A percentile compares a stretch with the other conserved stretches of the same genome.
These are phyloP conservation scores for Paraescarpia echinospica DNA, from an alignment of 1,140 invertebrate species.

Conservation along the genomic window DNA sequence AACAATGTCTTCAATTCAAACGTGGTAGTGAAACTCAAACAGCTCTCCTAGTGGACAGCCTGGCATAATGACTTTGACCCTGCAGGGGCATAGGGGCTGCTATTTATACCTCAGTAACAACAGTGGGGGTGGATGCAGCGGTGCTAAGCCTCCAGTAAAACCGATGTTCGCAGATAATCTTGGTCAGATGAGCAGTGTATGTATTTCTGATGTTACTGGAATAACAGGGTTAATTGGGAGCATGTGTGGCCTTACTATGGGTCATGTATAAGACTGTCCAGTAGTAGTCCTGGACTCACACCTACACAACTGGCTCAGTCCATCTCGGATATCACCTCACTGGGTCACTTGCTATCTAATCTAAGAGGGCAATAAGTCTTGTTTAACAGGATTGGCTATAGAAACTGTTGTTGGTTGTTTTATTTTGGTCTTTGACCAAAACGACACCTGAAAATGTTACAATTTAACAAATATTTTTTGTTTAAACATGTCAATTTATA, in stretches of 20 bases:
- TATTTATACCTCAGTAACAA: background rate
- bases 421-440: too few species aligned
- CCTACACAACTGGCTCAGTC: background rate
- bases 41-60: background rate
- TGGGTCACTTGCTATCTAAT: background rate
- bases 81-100: background rate
- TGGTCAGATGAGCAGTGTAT: background rate
- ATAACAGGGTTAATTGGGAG: background rate
- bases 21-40: background rate
- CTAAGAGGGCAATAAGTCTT: background rate
- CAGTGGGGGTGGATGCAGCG: background rate
- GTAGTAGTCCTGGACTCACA: too few species aligned
- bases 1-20: background rate
- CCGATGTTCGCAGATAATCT: background rate
- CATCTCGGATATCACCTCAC: background rate
- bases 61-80: background rate
- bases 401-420: too few species aligned
- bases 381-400: background rate
- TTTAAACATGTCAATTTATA: too few species aligned
- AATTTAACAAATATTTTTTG: too few species aligned
- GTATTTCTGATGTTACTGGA: background rate
- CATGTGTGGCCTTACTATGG: background rate
- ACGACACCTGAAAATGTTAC: too few species aligned
- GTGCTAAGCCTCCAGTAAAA: background rate
- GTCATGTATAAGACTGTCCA: too few species aligned